Conservation (phyloP, 2,113 vertebrate genomes). For the Lutjanus erythropterus region DNA sequence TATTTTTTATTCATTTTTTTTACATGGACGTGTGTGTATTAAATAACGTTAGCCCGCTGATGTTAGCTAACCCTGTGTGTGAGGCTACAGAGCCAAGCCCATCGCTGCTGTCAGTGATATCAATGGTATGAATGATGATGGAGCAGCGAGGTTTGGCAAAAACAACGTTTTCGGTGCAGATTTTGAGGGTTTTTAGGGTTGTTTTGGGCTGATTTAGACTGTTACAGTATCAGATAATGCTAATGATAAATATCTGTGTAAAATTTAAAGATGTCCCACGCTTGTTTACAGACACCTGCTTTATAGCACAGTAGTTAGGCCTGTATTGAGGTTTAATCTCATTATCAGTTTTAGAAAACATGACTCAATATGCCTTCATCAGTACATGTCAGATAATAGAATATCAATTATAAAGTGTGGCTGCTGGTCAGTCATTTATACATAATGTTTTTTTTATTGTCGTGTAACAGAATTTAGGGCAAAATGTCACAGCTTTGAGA, state of each 20-base stretch:
- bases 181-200: accelerated
- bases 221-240: background rate
- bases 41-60: background rate
- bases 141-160: conserved; percentile 16
- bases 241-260: background rate
- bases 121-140: conserved; percentile 54
- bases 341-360: background rate
- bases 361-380: background rate
- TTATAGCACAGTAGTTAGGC: conserved; percentile 16
- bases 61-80: conserved; percentile 40
- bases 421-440: background rate
- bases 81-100: conserved; percentile 54
- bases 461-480: background rate
- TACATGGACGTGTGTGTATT: background rate
- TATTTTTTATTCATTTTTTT: background rate
- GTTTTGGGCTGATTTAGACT: background rate
- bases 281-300: conserved; percentile 41
- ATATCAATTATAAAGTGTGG: background rate
- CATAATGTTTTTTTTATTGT: background rate
- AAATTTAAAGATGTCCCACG: no score
- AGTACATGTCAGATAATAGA: background rate
- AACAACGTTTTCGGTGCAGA: background rate
- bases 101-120: conserved; percentile 35
- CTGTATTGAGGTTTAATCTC: background rate
- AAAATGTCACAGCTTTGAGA: background rate